phyloP scores from a whole-genome alignment of 2,797 vertebrate genomes.

The Malurus splendens region DNA sequence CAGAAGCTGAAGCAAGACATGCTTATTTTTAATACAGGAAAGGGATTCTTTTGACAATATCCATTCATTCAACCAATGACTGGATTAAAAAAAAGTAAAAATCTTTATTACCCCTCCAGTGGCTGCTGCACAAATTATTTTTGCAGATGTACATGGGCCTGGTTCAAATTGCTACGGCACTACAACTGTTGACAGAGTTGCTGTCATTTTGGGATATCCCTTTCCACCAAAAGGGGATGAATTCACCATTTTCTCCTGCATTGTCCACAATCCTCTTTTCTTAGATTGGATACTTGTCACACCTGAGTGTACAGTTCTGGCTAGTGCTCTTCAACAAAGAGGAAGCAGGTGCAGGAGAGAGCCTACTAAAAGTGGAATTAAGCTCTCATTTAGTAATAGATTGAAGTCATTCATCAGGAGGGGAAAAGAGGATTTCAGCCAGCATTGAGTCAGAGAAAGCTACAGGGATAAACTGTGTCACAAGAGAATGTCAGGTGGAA shows the following conservation, averaged over 20 bases:
- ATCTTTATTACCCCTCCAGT: conserved; percentile 30
- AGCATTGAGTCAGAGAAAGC: neutral
- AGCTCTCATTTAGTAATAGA: neutral
- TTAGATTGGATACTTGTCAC: neutral
- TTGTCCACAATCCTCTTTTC: neutral
- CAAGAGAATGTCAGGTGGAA: neutral
- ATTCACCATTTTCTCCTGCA: neutral
- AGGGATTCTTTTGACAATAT: conserved; percentile 37
- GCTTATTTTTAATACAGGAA: conserved; percentile 50
- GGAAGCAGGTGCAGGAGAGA: neutral
- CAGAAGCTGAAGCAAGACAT: conserved; percentile 20
- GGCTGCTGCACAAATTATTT: conserved; percentile 31
- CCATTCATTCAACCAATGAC: conserved; percentile 18
- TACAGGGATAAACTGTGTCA: neutral
- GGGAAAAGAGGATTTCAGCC: neutral
- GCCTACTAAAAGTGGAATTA: neutral
- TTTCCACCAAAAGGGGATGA: neutral
- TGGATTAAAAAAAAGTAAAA: neutral
- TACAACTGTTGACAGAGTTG: neutral
- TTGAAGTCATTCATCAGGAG: neutral
- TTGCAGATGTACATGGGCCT: conserved; percentile 23
- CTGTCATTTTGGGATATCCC: neutral
- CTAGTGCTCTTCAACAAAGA: neutral
- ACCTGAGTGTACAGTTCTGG: neutral
- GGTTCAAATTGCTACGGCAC: conserved; percentile 8